Base-by-base conservation (phyloP, 2,888 invertebrate species). In the Eudemis profundana region DNA sequence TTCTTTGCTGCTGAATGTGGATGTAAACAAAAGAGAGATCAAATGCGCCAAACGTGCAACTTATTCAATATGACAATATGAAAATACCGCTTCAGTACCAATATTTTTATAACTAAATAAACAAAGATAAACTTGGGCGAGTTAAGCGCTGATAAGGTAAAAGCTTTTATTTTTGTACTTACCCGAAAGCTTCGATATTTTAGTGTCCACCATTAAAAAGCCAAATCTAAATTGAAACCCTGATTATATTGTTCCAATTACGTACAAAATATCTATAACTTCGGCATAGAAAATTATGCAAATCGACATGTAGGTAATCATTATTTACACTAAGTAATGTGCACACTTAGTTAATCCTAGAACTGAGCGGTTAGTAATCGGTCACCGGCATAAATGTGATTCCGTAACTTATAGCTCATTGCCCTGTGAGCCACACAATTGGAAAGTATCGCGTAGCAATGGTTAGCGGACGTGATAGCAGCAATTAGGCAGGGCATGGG, bases 401-500 rank as follows among this genome's bases (percentile, higher is more conserved):
- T 23, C 36, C 21, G 19, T 59, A 38, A 47, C 60, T 46, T 53
- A 60, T 21, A 23, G 21, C 38, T 44, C 12, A 50, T 17, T 40
- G 19, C 19, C n/a, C 46, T 21, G 15, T 14, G 29, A 47, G 27
- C 27, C 36, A 59, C 38, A 46, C 68, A 67, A 66, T 70, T 71
- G 67, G 61, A 70, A 70, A 71, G 70, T 61, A 69, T 64, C 51
- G 62, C 59, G 62, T 66, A 63, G 57, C 57, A 72, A 76, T 75
- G 77, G 72, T 76, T 78, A 73, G 78, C 75, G 75, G 76, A 73
- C 73, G 75, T 78, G 79, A 83, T 81, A 78, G 72, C 76, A 76
- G 73, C 81, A 84, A 87, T 89, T 86, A 87, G 75, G 69, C 70
- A 76, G 76, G 68, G 81, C 78, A 82, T 78, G 83, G 83, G 79